These are phyloP conservation scores for Abscondita cerata DNA, from an alignment of 2,888 invertebrate species.

Conservation along the genomic window DNA sequence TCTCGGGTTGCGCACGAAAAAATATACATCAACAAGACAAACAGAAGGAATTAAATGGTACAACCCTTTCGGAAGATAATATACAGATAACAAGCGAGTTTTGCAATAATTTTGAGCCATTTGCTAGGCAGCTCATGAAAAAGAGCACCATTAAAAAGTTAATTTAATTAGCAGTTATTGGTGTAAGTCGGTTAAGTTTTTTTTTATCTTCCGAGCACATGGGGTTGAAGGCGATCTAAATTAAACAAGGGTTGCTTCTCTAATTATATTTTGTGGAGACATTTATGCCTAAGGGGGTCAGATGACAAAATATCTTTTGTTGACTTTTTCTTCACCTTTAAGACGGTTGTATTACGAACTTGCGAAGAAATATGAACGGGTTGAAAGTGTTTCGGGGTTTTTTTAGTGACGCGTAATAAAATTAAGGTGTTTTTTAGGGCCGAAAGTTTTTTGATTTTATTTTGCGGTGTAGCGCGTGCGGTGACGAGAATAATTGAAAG, in stretches of 20 bases:
- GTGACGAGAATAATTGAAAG: background rate
- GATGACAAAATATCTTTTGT: constrained; percentile 48
- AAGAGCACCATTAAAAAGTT: constrained; percentile 54
- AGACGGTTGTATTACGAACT: constrained; percentile 17
- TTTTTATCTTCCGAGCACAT: constrained; percentile 47
- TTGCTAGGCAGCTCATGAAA: constrained; percentile 47
- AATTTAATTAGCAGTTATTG: constrained; percentile 57
- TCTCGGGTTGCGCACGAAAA: constrained; percentile 13
- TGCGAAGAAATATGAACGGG: background rate
- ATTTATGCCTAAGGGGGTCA: constrained; percentile 48
- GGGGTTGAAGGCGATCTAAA: constrained; percentile 45
- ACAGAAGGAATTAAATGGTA: constrained; percentile 50
- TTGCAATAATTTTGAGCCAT: constrained; percentile 48
- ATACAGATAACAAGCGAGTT: constrained; percentile 52
- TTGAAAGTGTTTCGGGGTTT: constrained; percentile 21
- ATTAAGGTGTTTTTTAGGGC: constrained; percentile 30
- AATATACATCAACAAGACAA: constrained; percentile 44
- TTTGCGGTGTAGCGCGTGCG: background rate
- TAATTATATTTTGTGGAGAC: constrained; percentile 51
- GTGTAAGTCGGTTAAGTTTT: constrained; percentile 51
- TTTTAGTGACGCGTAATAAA: constrained; percentile 36
- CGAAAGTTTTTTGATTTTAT: constrained; percentile 31
- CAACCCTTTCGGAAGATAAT: constrained; percentile 53
- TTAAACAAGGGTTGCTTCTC: constrained; percentile 46
- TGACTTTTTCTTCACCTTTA: constrained; percentile 37